A percentile compares a stretch with the other conserved stretches of the same genome.
Conservation (phyloP, 2,797 vertebrate species). For the Siniperca scherzeri region DNA sequence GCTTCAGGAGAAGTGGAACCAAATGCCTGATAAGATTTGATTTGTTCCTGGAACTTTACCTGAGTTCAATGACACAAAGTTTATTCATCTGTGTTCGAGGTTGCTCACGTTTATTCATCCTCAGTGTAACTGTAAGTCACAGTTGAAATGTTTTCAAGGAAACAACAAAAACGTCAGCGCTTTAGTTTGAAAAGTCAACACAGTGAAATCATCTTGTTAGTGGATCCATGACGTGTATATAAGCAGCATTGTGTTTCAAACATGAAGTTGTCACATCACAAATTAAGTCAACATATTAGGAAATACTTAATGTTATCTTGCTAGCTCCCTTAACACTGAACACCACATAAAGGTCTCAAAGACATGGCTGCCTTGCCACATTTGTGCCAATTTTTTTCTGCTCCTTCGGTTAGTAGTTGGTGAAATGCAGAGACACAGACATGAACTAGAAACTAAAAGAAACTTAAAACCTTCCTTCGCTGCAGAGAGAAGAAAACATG, state of each 20-base stretch:
- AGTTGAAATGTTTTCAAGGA: not conserved
- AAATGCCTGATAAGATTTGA: not conserved
- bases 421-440: not conserved
- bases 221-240: not conserved
- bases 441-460: not conserved
- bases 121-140: not conserved
- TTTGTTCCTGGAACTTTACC: conserved; percentile 16
- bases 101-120: not conserved
- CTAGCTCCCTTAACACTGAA: not conserved
- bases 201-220: not conserved
- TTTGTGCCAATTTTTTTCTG: not conserved
- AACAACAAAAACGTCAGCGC: not conserved
- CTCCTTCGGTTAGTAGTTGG: not conserved
- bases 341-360: not conserved
- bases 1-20: not conserved
- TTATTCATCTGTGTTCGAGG: not conserved
- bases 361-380: not conserved
- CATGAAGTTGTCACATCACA: not conserved
- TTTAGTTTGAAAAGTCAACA: not conserved
- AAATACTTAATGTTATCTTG: not conserved
- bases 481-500: not conserved
- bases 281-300: not conserved
- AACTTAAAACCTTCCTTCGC: not conserved
- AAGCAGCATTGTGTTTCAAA: not conserved
- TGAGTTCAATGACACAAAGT: not conserved